Base-by-base conservation (phyloP, 2,888 invertebrate species). In the Tenthredo notha region DNA sequence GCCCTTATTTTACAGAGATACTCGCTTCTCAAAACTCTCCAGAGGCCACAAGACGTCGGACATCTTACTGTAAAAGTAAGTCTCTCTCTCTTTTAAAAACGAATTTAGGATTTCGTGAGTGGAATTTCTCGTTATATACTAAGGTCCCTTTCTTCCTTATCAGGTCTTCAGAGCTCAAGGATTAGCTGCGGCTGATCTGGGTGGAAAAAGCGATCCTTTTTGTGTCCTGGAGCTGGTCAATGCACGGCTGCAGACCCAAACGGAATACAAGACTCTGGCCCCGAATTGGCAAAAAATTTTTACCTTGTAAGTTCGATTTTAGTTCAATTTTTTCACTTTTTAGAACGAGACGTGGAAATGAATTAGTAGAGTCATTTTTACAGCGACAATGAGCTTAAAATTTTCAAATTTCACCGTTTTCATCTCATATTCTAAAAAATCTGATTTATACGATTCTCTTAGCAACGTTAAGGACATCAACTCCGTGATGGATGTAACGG, bases 261-360 rank as follows among this genome's bases (percentile, higher is more conserved):
- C 99, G 0, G 99, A 99, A 93, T 99, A 99, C 93, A 99, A 99
- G 94, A 99, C 99, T 0, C 94, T 99, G 33, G 95, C 97, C 84
- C 99, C 99, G 0, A 98, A 97, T 88, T 99, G 99, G 99, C 98
- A 99, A 94, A 99, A 99, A 94, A 98, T 99, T 88, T 99, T 99
- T 93, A 98, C 98, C 72, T 99, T 99, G 98, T 98, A 94, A 96
- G 97, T 95, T 67, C 61, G 12, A 21, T 18, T 33, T 84, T 65
- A 0, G 12, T 67, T 29, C 5, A 6, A 67, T 5, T 33, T 67
- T 61, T 2, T 33, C 4, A 33, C 2, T 33, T 33, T 33, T 33
- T 33, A 33, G 1, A 2, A 33, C 29, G 29, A 2, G 2, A 1
- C 29, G 29, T 33, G 29, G 2, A 33, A 2, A 33, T 33, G 29